Base-by-base conservation (phyloP, 2,888 invertebrate species). In the Dromius quadrimaculatus region DNA sequence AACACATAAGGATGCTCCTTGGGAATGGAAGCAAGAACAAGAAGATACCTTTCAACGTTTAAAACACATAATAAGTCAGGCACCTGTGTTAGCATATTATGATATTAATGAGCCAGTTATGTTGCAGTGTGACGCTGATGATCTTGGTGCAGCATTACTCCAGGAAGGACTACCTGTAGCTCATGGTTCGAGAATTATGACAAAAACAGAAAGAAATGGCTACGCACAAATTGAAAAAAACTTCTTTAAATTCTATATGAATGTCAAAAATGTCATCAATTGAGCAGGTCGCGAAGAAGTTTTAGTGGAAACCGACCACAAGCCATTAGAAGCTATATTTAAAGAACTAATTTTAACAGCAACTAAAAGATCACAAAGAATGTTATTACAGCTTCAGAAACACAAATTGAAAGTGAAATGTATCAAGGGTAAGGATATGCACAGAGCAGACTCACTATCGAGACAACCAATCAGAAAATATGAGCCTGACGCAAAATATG, bases 111-210 rank as follows among this genome's bases (percentile, higher is more conserved):
- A 71, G 41, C 62, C 36, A 15, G 22, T 68, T 4, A 41, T 17
- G 15, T 15, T 71, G n/a, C 61, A 71, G 28, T 62, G 54, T 17
- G 71, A 68, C 28, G 65, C 71, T 19, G 41, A 63, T 23, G 75
- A 74, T 19, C 8, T 75, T 41, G 75, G 75, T 5, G 73, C 72
- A 43, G 74, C 71, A 8, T 36, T 76, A 13, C 22, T 74, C 9
- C 76, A 76, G 57, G 41, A 77, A 9, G 72, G 71, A 5, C 61
- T 72, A 20, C 73, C 75, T 1, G 65, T 77, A 11, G 72, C 57
- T 5, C 77, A 72, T 74, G 76, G 74, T 11, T 77, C 72, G 9
- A 47, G 68, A 41, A 38, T 68, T 19, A 17, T 72, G 66, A 72
- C 66, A 13, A 45, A 61, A 23, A 65, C 62, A 8, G 72, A 72